These are phyloP conservation scores for Galleria mellonella DNA, from an alignment of 1,140 invertebrate genomes.

Conservation along the genomic window DNA sequence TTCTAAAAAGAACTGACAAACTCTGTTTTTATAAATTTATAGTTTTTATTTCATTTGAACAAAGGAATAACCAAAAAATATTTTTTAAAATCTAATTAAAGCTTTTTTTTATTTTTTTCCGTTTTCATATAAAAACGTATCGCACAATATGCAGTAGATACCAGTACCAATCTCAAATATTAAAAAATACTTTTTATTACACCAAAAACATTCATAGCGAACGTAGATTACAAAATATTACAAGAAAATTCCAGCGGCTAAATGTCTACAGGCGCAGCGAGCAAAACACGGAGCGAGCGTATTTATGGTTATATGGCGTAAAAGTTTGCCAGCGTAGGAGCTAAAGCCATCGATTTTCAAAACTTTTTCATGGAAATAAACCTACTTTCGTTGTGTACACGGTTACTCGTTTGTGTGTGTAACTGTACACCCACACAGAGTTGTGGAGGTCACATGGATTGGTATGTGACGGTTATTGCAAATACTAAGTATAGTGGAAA, in stretches of 20 bases:
- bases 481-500: no score
- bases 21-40: no score
- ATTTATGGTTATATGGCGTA: slow-evolving; percentile 70
- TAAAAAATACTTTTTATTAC: slow-evolving; percentile 1
- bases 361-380: slow-evolving; percentile 75
- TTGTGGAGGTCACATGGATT: slow-evolving; percentile 46
- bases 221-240: slow-evolving; percentile 35
- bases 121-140: no score
- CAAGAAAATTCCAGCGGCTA: slow-evolving; percentile 30
- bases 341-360: slow-evolving; percentile 73
- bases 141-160: no score
- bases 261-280: slow-evolving; percentile 21
- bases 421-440: slow-evolving; percentile 34
- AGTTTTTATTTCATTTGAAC: no score
- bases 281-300: slow-evolving; percentile 60
- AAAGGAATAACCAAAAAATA: no score
- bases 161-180: no score
- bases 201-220: slow-evolving; percentile 16
- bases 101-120: no score
- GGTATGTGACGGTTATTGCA: background rate
- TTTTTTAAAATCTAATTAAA: no score
- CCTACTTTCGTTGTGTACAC: slow-evolving; percentile 68
- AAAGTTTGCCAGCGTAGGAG: slow-evolving; percentile 69
- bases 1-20: no score
- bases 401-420: slow-evolving; percentile 36